phyloP scores from a whole-genome alignment of 1,140 invertebrate species.

The Lepidurus arcticus region DNA sequence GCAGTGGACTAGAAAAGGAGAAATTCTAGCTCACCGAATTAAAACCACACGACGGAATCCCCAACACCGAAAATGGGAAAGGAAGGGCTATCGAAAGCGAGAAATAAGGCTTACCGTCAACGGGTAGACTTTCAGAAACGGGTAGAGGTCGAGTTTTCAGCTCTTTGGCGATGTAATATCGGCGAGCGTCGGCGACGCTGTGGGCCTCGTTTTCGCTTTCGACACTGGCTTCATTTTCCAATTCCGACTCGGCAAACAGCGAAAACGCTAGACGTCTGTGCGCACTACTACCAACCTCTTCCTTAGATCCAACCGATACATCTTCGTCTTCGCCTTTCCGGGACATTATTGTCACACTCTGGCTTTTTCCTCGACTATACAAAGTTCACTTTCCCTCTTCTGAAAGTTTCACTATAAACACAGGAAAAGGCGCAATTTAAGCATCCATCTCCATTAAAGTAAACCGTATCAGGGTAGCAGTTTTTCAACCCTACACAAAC shows the following conservation, averaged over 20 bases:
- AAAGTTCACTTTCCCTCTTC: background rate
- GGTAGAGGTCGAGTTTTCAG: background rate
- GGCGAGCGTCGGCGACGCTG: background rate
- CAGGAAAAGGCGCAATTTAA: no score
- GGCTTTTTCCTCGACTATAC: background rate
- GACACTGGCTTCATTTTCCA: background rate
- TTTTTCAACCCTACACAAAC: no score
- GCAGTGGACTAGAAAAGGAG: no score
- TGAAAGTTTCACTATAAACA: background rate
- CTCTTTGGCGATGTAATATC: slow-evolving; percentile 3
- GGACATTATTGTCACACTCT: background rate
- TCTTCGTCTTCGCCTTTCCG: background rate
- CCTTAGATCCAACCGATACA: background rate
- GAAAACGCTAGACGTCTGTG: background rate
- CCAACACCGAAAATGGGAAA: background rate
- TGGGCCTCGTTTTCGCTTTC: background rate
- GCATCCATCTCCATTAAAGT: no score
- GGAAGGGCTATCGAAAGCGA: background rate
- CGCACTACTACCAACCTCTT: background rate
- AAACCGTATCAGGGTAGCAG: no score
- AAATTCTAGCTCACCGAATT: no score
- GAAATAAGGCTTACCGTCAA: background rate
- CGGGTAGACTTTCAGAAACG: background rate
- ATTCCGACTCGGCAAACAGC: slow-evolving; percentile 5
- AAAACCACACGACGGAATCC: no score